Evolutionary conservation across 2,113 vertebrate genomes (phyloP).

Genomic region (Eubucco bourcierii): DNA sequence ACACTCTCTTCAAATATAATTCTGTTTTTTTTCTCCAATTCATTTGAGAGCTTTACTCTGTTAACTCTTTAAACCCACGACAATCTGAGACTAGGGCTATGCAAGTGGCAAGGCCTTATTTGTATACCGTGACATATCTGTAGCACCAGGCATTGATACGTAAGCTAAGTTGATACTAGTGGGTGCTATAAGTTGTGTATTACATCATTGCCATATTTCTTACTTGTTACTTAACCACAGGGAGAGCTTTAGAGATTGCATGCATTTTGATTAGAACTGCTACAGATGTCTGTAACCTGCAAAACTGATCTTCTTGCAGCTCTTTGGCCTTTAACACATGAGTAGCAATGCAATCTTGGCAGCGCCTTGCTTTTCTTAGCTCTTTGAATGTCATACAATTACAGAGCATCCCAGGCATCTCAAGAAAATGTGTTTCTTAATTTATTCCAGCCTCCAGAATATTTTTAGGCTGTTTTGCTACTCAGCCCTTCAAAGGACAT

Average conservation of each 20-base stretch:
- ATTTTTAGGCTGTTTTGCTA: not conserved
- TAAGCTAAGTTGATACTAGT: slow-evolving; percentile 11
- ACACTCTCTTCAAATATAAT: no score
- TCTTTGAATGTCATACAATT: not conserved
- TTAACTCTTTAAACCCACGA: no score
- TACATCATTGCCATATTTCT: not conserved
- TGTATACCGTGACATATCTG: not conserved
- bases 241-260: not conserved
- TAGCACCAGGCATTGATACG: not conserved
- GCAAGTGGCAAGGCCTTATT: not conserved
- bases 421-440: not conserved
- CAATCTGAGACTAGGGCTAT: rapidly evolving
- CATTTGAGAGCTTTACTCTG: no score
- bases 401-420: not conserved
- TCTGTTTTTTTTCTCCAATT: no score
- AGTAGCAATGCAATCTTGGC: not conserved
- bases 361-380: not conserved
- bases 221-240: not conserved
- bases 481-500: not conserved
- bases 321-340: not conserved
- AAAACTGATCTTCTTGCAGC: not conserved
- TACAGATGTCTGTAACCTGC: not conserved
- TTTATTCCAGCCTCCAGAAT: not conserved
- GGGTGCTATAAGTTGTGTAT: not conserved
- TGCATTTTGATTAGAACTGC: not conserved